phyloP scores from a whole-genome alignment of 1,140 invertebrate genomes.

The Cecropterus lyciades region DNA sequence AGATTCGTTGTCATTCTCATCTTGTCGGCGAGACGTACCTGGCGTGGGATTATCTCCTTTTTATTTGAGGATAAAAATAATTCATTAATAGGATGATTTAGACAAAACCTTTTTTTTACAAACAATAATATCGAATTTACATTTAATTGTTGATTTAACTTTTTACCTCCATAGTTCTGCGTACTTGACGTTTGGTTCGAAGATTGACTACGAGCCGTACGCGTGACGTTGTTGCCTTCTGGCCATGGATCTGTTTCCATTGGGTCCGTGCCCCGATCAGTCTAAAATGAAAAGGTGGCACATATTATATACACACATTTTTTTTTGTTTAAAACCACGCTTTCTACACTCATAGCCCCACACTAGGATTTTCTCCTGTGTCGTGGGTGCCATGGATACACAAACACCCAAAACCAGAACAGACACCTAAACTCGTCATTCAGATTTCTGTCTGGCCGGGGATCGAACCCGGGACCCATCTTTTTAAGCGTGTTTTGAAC shows the following conservation, averaged over 20 bases:
- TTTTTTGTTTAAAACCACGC: no score
- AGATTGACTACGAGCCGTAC: constrained; percentile 29
- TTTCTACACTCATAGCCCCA: no score
- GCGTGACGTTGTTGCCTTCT: constrained; percentile 46
- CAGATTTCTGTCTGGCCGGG: no score
- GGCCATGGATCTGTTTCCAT: constrained; percentile 85
- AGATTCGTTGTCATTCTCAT: constrained; percentile 52
- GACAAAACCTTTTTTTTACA: no score
- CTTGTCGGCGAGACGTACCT: constrained; percentile 53
- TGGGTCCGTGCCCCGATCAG: constrained; percentile 88
- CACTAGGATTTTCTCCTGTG: no score
- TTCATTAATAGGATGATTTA: no score
- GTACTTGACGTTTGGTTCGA: constrained; percentile 42
- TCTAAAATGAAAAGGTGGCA: constrained; percentile 67
- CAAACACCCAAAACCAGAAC: no score
- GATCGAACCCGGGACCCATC: no score
- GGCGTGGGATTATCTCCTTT: constrained; percentile 48
- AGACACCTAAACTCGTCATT: no score
- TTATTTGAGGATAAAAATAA: not conserved
- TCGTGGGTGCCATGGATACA: no score
- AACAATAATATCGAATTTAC: no score
- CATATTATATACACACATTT: constrained; percentile 6
- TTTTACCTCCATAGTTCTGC: constrained; percentile 52
- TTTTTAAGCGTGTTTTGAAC: no score
- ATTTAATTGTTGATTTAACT: not conserved